Percentiles rank a stretch among this genome's conserved stretches.
phyloP scores from a whole-genome alignment of 2,113 vertebrate species.

The Corythoichthys haematopterus region DNA sequence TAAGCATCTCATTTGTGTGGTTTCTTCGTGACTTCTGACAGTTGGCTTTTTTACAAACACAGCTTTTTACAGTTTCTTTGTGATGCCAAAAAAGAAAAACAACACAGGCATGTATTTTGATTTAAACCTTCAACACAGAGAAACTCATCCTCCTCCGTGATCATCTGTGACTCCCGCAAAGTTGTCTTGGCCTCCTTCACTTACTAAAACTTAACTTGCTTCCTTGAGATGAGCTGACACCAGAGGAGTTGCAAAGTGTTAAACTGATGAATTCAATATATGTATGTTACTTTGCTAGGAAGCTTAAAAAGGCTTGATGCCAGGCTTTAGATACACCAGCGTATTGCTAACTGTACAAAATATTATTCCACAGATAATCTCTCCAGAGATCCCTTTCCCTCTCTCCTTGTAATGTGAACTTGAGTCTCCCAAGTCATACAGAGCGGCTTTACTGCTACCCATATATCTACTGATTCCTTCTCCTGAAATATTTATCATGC shows the following conservation, averaged over 20 bases:
- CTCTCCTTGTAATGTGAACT: constrained; percentile 38
- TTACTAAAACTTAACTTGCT: neutral
- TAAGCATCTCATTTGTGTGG: neutral
- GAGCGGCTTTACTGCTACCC: constrained; percentile 38
- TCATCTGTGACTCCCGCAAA: constrained; percentile 6
- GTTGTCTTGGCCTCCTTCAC: neutral
- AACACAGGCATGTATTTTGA: neutral
- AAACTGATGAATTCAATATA: constrained; percentile 17
- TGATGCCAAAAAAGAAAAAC: constrained; percentile 3
- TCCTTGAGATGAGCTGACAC: constrained; percentile 1
- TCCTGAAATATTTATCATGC: constrained; percentile 66
- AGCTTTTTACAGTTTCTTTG: neutral
- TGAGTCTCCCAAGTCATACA: constrained; percentile 39
- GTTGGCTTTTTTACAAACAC: constrained; percentile 4
- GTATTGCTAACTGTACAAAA: constrained; percentile 5
- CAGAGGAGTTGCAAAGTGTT: constrained; percentile 6
- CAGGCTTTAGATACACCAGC: neutral
- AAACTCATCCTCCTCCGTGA: constrained; percentile 1
- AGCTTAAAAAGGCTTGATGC: constrained; percentile 10
- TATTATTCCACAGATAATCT: constrained; percentile 21
- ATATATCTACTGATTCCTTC: constrained; percentile 51
- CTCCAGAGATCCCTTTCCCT: constrained; percentile 22
- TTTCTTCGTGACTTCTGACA: constrained; percentile 6
- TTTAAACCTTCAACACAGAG: neutral
- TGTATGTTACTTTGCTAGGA: constrained; percentile 10